Percentiles rank a stretch among this genome's conserved stretches.
These are phyloP conservation scores for Lasiommata megera DNA, from an alignment of 2,888 invertebrate species.

Conservation along the genomic window DNA sequence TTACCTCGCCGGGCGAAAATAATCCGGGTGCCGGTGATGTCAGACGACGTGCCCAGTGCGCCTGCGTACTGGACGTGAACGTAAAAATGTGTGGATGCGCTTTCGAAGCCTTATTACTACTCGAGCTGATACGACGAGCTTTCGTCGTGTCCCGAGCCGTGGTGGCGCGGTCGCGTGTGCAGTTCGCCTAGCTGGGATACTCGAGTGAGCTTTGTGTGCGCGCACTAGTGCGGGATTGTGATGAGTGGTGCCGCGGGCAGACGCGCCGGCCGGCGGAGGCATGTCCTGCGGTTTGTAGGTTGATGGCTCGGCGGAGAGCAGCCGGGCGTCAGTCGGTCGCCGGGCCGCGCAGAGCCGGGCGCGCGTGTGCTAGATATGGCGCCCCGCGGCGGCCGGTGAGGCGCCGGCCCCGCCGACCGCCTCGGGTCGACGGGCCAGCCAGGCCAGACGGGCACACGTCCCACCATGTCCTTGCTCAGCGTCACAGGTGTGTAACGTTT, in stretches of 20 bases:
- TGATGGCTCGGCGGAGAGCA: conserved; percentile 48
- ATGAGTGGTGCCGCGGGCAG: conserved; percentile 35
- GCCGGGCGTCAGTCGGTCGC: conserved; percentile 66
- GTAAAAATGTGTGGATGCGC: conserved; percentile 46
- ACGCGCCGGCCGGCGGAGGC: conserved; percentile 40
- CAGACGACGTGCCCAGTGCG: conserved; percentile 53
- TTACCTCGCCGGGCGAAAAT: conserved; percentile 80
- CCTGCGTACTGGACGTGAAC: conserved; percentile 40
- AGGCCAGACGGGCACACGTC: conserved; percentile 59
- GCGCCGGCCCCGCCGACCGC: conserved; percentile 80
- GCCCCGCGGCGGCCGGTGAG: conserved; percentile 80
- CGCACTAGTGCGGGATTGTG: conserved; percentile 30
- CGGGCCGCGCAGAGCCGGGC: conserved; percentile 74
- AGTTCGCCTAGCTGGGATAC: conserved; percentile 28
- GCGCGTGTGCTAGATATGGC: conserved; percentile 68
- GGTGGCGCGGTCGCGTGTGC: conserved; percentile 35
- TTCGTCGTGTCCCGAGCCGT: conserved; percentile 36
- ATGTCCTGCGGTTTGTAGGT: conserved; percentile 41
- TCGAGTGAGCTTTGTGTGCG: conserved; percentile 29
- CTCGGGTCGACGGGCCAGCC: conserved; percentile 79
- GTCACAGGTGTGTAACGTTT: conserved; percentile 73
- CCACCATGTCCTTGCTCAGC: conserved; percentile 81
- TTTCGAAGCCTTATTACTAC: conserved; percentile 44
- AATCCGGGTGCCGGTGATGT: conserved; percentile 79
- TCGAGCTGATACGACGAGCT: conserved; percentile 40